A percentile compares a stretch with the other conserved stretches of the same genome.
phyloP scores from a whole-genome alignment of 2,888 invertebrate genomes.

The Drosophila niveifrons region DNA sequence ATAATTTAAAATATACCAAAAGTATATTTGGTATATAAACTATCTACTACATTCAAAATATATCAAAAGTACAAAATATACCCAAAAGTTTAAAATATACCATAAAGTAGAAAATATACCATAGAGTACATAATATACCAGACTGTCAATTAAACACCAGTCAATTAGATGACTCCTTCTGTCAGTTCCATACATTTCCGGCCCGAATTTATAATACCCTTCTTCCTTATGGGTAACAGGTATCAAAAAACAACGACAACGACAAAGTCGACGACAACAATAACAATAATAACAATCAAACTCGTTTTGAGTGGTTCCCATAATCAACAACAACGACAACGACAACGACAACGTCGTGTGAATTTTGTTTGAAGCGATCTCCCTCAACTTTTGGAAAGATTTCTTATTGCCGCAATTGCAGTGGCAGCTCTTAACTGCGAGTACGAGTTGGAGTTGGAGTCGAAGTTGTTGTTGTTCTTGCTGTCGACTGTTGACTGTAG shows the following conservation, averaged over 20 bases:
- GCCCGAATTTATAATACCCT: too few species aligned
- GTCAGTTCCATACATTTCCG: too few species aligned
- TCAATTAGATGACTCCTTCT: too few species aligned
- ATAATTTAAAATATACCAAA: too few species aligned
- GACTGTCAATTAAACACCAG: too few species aligned
- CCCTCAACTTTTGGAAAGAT: constrained; percentile 54
- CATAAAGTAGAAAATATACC: too few species aligned
- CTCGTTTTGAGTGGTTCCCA: constrained; percentile 78
- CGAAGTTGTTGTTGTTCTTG: constrained; percentile 5
- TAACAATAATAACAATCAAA: constrained; percentile 54
- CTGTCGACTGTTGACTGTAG: constrained; percentile 31
- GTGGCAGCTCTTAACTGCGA: constrained; percentile 51
- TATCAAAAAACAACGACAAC: neutral
- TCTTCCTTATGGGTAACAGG: too few species aligned
- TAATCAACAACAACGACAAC: constrained; percentile 60
- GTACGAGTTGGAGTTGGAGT: constrained; percentile 13
- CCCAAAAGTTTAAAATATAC: too few species aligned
- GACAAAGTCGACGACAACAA: constrained; percentile 38
- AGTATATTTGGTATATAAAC: too few species aligned
- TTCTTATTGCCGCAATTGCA: constrained; percentile 57
- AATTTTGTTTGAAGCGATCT: constrained; percentile 62
- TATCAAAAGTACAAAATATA: too few species aligned
- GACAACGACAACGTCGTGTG: constrained; percentile 59
- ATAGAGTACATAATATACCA: too few species aligned
- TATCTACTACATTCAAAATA: too few species aligned